A percentile compares a stretch with the other conserved stretches of the same genome.
Evolutionary conservation across 1,140 invertebrate species (phyloP).

Genomic region (Teleogryllus occipitalis): DNA sequence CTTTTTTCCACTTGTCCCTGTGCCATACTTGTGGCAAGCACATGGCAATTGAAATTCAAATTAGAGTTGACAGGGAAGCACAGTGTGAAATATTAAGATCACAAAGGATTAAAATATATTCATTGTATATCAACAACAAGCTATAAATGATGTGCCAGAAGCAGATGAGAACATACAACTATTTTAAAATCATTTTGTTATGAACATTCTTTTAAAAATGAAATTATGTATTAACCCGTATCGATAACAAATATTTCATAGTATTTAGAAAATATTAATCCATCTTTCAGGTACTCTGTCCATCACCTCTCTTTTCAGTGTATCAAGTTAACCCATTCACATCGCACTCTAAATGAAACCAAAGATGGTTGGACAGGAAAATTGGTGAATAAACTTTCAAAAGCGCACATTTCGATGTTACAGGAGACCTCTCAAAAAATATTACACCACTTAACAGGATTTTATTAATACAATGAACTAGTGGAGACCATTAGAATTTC

Average conservation of each 20-base stretch:
- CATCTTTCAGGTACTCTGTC: neutral
- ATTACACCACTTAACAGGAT: neutral
- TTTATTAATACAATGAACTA: neutral
- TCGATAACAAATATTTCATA: neutral
- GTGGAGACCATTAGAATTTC: neutral
- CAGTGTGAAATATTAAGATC: too few relatives aligned
- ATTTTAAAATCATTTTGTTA: neutral
- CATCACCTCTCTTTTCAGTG: neutral
- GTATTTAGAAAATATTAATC: neutral
- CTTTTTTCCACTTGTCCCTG: too few relatives aligned
- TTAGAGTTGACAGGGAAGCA: too few relatives aligned
- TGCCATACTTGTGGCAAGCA: too few relatives aligned
- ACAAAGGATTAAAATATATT: too few relatives aligned
- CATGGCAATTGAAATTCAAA: too few relatives aligned
- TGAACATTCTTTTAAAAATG: slow-evolving; percentile 1
- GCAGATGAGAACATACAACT: neutral
- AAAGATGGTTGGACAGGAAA: neutral
- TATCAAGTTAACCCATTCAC: neutral
- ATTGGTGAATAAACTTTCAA: neutral
- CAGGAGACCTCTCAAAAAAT: neutral
- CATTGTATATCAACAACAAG: too few relatives aligned
- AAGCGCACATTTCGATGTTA: neutral
- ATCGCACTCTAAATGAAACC: neutral
- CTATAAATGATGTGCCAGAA: neutral
- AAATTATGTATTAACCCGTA: neutral